A percentile compares a stretch with the other conserved stretches of the same genome.
Conservation (phyloP, 2,888 invertebrate genomes). For the Idaea dimidiata region DNA sequence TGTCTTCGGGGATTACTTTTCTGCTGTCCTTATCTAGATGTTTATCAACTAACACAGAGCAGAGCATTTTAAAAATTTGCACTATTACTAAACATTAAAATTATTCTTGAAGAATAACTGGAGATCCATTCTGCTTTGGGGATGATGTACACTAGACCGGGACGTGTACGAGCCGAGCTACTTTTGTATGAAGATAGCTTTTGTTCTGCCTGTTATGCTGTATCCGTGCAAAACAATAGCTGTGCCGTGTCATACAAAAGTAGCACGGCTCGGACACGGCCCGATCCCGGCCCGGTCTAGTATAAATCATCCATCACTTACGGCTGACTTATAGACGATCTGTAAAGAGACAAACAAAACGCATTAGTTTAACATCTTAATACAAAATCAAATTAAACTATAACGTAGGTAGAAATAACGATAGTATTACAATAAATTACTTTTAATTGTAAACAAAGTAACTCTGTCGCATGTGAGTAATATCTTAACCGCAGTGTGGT, state of each 20-base stretch:
- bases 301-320: too few species aligned
- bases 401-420: too few species aligned
- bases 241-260: too few species aligned
- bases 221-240: too few species aligned
- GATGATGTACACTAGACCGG: conserved; percentile 35
- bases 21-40: conserved; percentile 36
- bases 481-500: conserved; percentile 4
- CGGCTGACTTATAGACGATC: conserved; percentile 22
- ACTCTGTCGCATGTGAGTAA: conserved; percentile 7
- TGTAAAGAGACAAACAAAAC: conserved; percentile 38
- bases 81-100: conserved; percentile 58
- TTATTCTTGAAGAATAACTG: conserved; percentile 61
- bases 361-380: not conserved
- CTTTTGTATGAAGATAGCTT: too few species aligned
- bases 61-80: conserved; percentile 61
- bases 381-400: not conserved
- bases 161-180: too few species aligned
- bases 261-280: too few species aligned
- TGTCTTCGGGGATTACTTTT: not conserved
- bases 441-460: conserved; percentile 5
- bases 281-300: too few species aligned
- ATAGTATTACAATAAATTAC: not conserved
- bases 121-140: conserved; percentile 71
- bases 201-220: too few species aligned
- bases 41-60: conserved; percentile 50